Conservation (phyloP, 2,797 vertebrate genomes). For the Sitta carolinensis region DNA sequence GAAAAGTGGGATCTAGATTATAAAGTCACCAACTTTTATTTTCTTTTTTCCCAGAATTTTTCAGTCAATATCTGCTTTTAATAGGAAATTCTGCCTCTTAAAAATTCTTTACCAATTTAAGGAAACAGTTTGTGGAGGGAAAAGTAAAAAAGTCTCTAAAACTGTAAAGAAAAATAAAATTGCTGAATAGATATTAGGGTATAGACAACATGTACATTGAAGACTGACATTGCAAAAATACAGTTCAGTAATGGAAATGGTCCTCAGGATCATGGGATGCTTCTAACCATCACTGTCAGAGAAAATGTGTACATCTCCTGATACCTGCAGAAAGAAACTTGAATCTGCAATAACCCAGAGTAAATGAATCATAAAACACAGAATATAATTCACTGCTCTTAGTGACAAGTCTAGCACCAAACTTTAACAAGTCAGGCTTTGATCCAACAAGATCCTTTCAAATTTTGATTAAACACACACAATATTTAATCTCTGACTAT, state of each 20-base stretch:
- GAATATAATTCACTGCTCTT: not conserved
- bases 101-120: not conserved
- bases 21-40: not conserved
- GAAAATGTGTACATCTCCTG: not conserved
- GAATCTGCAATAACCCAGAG: not conserved
- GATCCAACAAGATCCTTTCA: not conserved
- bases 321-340: not conserved
- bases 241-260: not conserved
- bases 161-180: not conserved
- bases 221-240: fast-evolving
- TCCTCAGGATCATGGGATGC: not conserved
- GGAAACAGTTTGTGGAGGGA: not conserved
- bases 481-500: not conserved
- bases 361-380: not conserved
- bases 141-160: not conserved
- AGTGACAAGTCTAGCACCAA: not conserved
- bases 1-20: not conserved
- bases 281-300: not conserved
- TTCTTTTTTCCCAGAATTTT: not conserved
- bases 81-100: not conserved
- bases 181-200: not conserved
- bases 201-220: not conserved
- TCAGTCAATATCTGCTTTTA: not conserved
- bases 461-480: not conserved
- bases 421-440: not conserved